A percentile compares a stretch with the other conserved stretches of the same genome.
These are phyloP conservation scores for Capitella teleta DNA, from an alignment of 1,140 invertebrate species.

Conservation along the genomic window DNA sequence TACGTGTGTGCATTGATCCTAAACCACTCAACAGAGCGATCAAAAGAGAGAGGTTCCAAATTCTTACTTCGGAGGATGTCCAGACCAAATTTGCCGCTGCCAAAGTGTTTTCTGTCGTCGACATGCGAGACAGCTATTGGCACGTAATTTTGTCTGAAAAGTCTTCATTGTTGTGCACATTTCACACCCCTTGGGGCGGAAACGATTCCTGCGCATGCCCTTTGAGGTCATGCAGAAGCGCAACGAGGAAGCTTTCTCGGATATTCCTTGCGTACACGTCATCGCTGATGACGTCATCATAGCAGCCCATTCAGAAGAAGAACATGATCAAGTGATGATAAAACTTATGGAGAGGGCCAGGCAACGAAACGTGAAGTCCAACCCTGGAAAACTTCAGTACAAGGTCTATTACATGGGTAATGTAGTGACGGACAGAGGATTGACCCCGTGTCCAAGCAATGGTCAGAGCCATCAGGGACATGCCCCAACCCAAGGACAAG, in stretches of 20 bases:
- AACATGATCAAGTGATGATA: conserved; percentile 1
- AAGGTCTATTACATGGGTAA: conserved; percentile 28
- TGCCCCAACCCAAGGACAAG: background rate
- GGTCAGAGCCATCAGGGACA: conserved; percentile 4
- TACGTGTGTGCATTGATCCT: background rate
- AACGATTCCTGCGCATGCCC: background rate
- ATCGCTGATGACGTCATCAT: conserved; percentile 6
- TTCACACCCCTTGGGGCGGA: background rate
- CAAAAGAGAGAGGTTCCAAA: background rate
- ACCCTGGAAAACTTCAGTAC: conserved; percentile 8
- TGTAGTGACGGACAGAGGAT: conserved; percentile 20
- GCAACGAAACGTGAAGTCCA: conserved; percentile 9
- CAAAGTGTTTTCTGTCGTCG: background rate
- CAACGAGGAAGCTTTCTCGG: background rate
- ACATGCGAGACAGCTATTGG: background rate
- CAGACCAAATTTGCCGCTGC: background rate
- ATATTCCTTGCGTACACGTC: background rate
- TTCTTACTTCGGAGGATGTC: background rate
- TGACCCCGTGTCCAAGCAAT: conserved; percentile 29
- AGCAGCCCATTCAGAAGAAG: background rate
- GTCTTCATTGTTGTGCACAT: background rate
- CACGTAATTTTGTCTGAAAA: background rate
- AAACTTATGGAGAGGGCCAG: conserved; percentile 6
- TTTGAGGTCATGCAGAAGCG: background rate
- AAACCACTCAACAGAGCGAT: background rate